These are phyloP conservation scores for Scaptomyza hsui DNA, from an alignment of 1,140 invertebrate species.

Conservation along the genomic window DNA sequence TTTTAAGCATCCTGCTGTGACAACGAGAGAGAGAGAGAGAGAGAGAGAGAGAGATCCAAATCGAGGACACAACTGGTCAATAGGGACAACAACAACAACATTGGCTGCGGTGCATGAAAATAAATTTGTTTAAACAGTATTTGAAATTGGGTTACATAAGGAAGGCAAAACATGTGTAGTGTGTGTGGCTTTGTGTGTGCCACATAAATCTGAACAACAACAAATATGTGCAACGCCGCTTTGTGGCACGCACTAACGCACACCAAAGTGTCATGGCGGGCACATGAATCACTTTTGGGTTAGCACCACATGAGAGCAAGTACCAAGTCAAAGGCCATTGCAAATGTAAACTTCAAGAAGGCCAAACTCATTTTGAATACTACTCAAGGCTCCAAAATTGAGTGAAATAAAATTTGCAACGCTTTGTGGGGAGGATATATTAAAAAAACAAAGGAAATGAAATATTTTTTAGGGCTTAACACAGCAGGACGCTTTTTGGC, in stretches of 20 bases:
- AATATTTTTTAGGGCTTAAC: not conserved
- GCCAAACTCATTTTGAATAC: constrained; percentile 30
- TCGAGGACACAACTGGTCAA: constrained; percentile 34
- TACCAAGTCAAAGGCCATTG: constrained; percentile 41
- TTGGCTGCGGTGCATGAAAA: constrained; percentile 46
- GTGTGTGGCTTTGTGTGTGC: constrained; percentile 33
- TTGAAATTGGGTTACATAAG: constrained; percentile 73
- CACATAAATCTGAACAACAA: constrained; percentile 64
- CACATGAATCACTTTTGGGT: constrained; percentile 48
- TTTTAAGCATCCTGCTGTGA: constrained; percentile 57
- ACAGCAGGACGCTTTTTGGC: not conserved
- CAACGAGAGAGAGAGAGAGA: constrained; percentile 27
- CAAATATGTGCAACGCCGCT: constrained; percentile 48
- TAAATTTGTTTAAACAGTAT: constrained; percentile 71
- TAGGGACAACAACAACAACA: not conserved
- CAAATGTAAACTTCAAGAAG: constrained; percentile 47
- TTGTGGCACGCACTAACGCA: constrained; percentile 52
- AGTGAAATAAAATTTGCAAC: constrained; percentile 33
- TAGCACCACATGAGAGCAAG: not conserved
- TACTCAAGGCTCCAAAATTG: constrained; percentile 32
- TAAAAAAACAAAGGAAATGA: constrained; percentile 16
- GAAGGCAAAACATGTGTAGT: constrained; percentile 30
- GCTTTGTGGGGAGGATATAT: constrained; percentile 3
- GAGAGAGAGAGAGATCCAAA: constrained; percentile 16
- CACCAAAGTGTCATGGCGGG: constrained; percentile 35